Base-by-base conservation (phyloP, 1,140 invertebrate genomes). In the Hestina assimilis region DNA sequence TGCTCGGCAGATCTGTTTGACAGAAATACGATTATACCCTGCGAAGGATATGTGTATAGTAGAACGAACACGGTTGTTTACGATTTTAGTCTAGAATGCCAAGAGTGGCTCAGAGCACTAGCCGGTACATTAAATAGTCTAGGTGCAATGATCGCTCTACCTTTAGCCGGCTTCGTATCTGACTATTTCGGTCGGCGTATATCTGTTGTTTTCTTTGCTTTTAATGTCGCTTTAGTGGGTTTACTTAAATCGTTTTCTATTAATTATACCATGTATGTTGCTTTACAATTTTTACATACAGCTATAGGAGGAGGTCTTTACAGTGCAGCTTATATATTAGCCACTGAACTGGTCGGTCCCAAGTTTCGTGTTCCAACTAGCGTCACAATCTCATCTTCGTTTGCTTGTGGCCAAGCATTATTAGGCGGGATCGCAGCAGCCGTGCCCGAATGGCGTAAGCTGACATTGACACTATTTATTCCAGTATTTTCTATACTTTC, bases 341-440 rank as follows among this genome's bases (percentile, higher is more conserved):
- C 92, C 15, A 91, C 96, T 60, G 95, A 97, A 83, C 87, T 95
- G 59, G 93, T 95, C 0, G 94, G 93, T 1, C 91, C 93, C n/a
- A 90, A 91, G 57, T 92, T 92, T 55, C 89, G 96, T 26, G 94
- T 95, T 1, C 77, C 93, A 14, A 93, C 92, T 42, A 93, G 93
- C 21, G 92, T 93, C 2, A 85, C 93, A 1, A 92, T 94, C 20
- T 92, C 92, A n/a, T 91, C 91, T 47, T 92, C 91, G 69, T 95
- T 94, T 76, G 93, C 94, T 0, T 52, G 94, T 1, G 95, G 95
- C 0, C 92, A 94, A 66, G 92, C 92, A 42, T 66, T 92, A 14
- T 76, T 94, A 47, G 94, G 94, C 29, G 66, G 92, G 24, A 80
- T 92, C 9, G 94, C 94, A 1, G 95, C 91, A 83, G 86, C 90